Conservation (phyloP, 2,797 vertebrate genomes). For the Lepilemur septentrionalis region DNA sequence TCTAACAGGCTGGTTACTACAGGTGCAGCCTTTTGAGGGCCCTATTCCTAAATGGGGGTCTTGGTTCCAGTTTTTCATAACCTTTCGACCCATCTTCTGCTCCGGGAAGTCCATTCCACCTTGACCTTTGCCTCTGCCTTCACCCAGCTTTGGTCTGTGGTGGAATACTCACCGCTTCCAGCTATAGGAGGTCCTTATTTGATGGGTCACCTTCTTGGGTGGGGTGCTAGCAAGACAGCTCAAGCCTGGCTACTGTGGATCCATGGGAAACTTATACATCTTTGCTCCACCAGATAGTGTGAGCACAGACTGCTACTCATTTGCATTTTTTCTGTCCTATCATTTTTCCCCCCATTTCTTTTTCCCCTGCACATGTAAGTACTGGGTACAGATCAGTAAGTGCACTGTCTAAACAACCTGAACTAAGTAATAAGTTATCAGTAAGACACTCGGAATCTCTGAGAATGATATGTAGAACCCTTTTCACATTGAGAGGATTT, state of each 20-base stretch:
- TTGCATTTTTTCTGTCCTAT: background rate
- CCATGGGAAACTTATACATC: background rate
- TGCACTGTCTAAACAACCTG: background rate
- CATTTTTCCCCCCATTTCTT: background rate
- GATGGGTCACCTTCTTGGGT: background rate
- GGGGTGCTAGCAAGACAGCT: background rate
- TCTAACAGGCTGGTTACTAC: background rate
- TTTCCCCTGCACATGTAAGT: background rate
- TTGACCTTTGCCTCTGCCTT: background rate
- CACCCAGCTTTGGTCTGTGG: background rate
- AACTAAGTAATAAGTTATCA: background rate
- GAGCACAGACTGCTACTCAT: background rate
- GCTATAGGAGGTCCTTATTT: background rate
- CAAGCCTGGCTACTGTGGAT: background rate
- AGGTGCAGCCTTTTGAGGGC: background rate
- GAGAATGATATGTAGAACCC: background rate
- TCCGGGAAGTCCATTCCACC: background rate
- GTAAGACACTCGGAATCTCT: background rate
- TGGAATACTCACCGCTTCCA: background rate
- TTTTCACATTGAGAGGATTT: background rate
- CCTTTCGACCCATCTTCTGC: background rate
- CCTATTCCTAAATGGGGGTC: background rate
- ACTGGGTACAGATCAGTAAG: background rate
- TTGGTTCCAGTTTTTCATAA: background rate
- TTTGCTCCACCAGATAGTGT: background rate